Evolutionary conservation across 2,113 vertebrate genomes (phyloP), one percentile per base, ranked within the genome.

Genomic region (Chascanopsetta lugubris): DNA sequence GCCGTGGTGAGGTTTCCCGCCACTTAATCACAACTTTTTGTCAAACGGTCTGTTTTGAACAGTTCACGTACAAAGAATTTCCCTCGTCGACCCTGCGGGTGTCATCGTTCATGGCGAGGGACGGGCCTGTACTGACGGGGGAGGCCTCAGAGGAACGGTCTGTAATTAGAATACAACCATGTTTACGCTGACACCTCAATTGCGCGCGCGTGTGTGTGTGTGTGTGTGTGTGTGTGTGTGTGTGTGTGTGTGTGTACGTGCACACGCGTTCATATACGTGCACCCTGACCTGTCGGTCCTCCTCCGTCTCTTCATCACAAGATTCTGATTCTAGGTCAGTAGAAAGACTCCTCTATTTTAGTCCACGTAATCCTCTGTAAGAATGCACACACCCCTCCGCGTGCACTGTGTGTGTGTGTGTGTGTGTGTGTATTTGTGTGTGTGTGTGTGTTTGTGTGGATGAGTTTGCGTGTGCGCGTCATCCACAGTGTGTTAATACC

Each of bases 291-390:
- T 1, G n/a, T 32, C 56, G 27, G 0, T 36, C 43, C 54, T 34
- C 59, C n/a, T 79, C 78, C 72, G 84, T 85, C 43, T 74, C 61
- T 76, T 77, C 49, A 62, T 55, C 36, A 15, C 55, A 54, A 71
- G 75, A 66, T 12, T 70, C 66, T 83, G 77, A 88, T 89, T 91
- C 87, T 88, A 84, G 86, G 87, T 91, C 90, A 92, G 82, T 74
- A 70, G 76, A 88, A 84, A 85, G 83, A 69, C 79, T 79, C 61
- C 72, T 85, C 91, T 91, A 89, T 90, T 91, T 91, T 73, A 64
- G 85, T 82, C 81, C 67, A 46, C 47, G 6, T 92, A 92, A 93
- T 92, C 92, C 68, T 46, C 77, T 72, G 47, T 81, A 84, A 87
- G 86, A 77, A 87, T 75, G 66, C 80, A 78, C 79, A 78, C 77